phyloP scores from a whole-genome alignment of 2,888 invertebrate species.

The Xestia c-nigrum region DNA sequence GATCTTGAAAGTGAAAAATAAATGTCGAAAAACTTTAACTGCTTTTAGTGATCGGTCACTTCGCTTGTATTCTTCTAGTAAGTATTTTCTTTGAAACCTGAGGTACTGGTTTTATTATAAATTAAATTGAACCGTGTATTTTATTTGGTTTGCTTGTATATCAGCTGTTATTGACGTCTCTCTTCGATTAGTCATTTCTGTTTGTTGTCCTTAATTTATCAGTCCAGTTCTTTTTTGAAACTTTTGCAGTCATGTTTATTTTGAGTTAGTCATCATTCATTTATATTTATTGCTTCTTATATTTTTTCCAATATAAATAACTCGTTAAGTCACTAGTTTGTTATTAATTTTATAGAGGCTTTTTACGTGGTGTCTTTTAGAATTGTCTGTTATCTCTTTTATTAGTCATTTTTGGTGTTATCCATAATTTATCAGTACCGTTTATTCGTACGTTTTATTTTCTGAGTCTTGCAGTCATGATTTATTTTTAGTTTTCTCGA shows the following conservation, averaged over 20 bases:
- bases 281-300: background rate
- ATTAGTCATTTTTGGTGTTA: background rate
- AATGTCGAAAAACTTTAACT: background rate
- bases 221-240: background rate
- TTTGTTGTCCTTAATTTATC: background rate
- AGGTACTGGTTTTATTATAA: background rate
- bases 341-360: background rate
- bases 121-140: background rate
- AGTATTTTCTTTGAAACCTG: constrained; percentile 3
- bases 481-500: background rate
- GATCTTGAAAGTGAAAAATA: constrained; percentile 9
- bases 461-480: background rate
- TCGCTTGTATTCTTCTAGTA: background rate
- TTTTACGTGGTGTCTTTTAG: background rate
- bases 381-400: background rate
- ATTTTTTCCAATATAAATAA: constrained; percentile 7
- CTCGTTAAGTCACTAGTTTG: background rate
- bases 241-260: background rate
- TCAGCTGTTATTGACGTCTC: background rate
- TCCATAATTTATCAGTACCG: background rate
- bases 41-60: background rate
- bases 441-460: background rate
- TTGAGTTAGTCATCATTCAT: background rate
- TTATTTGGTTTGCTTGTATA: background rate
- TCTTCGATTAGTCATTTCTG: constrained; percentile 4